A percentile compares a stretch with the other conserved stretches of the same genome.
Conservation (phyloP, 2,797 vertebrate species). For the Sylvia borin region DNA sequence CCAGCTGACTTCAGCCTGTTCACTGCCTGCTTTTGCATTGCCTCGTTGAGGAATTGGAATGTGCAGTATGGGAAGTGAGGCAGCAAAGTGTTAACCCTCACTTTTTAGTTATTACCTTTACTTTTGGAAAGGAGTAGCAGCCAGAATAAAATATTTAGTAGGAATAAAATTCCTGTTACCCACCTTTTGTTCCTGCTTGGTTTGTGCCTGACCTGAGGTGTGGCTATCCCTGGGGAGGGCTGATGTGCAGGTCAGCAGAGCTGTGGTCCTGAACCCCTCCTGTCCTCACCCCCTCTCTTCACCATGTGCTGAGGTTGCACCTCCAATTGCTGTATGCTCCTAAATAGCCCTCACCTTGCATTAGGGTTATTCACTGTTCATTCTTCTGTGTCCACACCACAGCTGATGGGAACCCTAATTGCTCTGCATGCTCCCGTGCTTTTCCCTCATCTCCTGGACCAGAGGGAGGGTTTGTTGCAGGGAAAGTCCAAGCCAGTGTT, state of each 20-base stretch:
- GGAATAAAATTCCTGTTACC: neutral
- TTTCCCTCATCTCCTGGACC: constrained; percentile 3
- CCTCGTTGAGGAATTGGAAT: constrained; percentile 2
- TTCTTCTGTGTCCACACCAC: neutral
- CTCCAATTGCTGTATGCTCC: neutral
- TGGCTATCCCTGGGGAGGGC: neutral
- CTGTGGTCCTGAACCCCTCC: neutral
- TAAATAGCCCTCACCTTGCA: neutral
- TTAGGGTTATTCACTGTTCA: neutral
- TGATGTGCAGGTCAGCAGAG: neutral
- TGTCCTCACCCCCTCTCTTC: neutral
- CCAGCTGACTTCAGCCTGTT: neutral
- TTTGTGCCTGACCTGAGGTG: neutral
- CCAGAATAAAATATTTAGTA: neutral
- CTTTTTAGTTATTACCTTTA: neutral
- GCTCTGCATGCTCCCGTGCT: neutral
- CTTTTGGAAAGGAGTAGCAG: neutral
- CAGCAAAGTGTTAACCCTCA: neutral
- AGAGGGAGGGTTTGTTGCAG: constrained; percentile 19
- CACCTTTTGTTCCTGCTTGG: neutral
- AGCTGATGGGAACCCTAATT: constrained; percentile 42
- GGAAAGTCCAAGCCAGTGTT: neutral
- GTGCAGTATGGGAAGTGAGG: neutral
- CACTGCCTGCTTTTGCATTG: neutral
- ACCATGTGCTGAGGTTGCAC: neutral